These are phyloP conservation scores for Fissipunctia ypsillon DNA, from an alignment of 2,888 invertebrate genomes.

Conservation along the genomic window DNA sequence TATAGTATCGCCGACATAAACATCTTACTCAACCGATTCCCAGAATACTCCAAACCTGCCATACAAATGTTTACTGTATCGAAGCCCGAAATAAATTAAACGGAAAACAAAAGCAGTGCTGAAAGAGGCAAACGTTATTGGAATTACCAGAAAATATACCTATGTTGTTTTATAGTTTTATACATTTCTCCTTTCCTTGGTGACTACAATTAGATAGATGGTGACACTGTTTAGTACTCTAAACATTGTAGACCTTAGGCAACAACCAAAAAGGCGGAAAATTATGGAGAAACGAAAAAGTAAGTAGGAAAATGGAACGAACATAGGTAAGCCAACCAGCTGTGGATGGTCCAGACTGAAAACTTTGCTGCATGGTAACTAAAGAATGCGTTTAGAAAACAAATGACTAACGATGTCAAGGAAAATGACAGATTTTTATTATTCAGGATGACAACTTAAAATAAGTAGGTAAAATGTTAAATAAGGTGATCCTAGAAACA, in stretches of 20 bases:
- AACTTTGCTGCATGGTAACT: too few relatives aligned
- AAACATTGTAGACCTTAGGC: background rate
- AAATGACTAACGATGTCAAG: constrained; percentile 15
- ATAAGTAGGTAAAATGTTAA: background rate
- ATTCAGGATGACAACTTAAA: background rate
- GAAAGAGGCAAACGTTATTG: constrained; percentile 22
- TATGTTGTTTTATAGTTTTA: constrained; percentile 1
- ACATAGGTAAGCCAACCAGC: background rate
- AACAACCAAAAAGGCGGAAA: background rate
- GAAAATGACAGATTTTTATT: constrained; percentile 1
- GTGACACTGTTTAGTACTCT: background rate
- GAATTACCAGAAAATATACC: constrained; percentile 7
- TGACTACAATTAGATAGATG: background rate
- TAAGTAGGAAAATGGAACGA: background rate
- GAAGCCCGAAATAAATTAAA: constrained; percentile 34
- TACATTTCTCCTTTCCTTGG: constrained; percentile 6
- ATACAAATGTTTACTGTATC: constrained; percentile 50
- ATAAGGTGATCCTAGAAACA: constrained; percentile 15
- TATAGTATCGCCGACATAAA: constrained; percentile 40
- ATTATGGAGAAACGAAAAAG: too few relatives aligned
- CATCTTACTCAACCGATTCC: constrained; percentile 51
- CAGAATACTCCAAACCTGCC: constrained; percentile 49
- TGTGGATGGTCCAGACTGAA: background rate
- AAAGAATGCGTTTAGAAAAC: constrained; percentile 14
- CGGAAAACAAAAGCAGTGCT: constrained; percentile 45